These are phyloP conservation scores for Myiopsitta monachus DNA, from an alignment of 2,113 vertebrate species.

Conservation along the genomic window DNA sequence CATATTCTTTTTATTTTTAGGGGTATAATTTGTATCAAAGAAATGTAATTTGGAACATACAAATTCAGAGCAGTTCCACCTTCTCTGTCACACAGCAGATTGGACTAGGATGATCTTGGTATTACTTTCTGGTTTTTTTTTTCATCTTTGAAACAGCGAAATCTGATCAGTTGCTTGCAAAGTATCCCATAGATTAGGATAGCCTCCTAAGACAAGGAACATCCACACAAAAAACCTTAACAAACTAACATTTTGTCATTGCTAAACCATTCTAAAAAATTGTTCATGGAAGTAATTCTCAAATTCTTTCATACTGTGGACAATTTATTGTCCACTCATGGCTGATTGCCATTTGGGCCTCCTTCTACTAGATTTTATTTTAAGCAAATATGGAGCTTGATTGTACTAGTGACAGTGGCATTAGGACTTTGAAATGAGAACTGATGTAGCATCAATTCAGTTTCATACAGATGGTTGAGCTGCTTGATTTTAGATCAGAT, in stretches of 20 bases:
- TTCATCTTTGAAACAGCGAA: not conserved
- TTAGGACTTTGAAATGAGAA: not conserved
- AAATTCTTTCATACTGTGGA: not conserved
- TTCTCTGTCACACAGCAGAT: not conserved
- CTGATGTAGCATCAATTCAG: not conserved
- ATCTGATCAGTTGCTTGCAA: not conserved
- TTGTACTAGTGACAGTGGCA: not conserved
- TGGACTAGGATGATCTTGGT: not conserved
- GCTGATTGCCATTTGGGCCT: not conserved
- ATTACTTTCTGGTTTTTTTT: not conserved
- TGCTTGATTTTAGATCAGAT: not conserved
- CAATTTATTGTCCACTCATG: not conserved
- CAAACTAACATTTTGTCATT: not conserved
- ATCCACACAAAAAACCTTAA: not conserved
- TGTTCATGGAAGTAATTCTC: not conserved
- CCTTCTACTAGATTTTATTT: not conserved
- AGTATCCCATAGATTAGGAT: not conserved
- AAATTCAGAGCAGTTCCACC: not conserved
- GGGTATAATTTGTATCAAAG: not conserved
- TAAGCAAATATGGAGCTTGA: not conserved
- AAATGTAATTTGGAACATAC: not conserved
- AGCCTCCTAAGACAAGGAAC: not conserved
- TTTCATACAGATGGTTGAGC: not conserved
- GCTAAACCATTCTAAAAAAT: not conserved
- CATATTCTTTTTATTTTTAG: not conserved